Evolutionary conservation across 2,113 vertebrate genomes (phyloP).

Genomic region (Ailurus styani): DNA sequence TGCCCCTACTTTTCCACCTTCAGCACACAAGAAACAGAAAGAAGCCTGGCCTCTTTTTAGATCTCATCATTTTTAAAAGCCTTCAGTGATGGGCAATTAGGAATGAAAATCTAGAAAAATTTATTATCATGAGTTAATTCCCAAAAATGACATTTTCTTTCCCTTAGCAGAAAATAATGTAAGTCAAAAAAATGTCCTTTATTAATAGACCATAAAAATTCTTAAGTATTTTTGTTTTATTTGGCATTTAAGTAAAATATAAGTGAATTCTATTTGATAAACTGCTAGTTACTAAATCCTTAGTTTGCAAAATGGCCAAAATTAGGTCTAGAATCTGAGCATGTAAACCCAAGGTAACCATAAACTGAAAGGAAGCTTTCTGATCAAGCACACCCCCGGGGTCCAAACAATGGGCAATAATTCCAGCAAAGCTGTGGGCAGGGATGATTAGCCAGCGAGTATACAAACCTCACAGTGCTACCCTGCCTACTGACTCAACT

Average conservation of each 20-base stretch:
- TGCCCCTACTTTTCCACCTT: background rate
- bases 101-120: background rate
- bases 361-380: constrained; percentile 44
- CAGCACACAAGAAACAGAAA: background rate
- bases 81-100: background rate
- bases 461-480: constrained; percentile 35
- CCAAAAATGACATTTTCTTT: background rate
- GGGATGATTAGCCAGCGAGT: constrained; percentile 42
- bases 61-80: background rate
- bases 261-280: constrained; percentile 43
- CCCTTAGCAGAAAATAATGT: background rate
- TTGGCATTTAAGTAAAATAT: constrained; percentile 42
- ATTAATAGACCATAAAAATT: constrained; percentile 19
- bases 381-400: background rate
- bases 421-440: constrained; percentile 59
- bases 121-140: constrained; percentile 17
- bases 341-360: constrained; percentile 29
- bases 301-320: constrained; percentile 38
- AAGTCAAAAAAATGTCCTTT: background rate
- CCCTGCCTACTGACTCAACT: constrained; percentile 71
- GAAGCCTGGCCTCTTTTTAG: background rate
- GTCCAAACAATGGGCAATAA: constrained; percentile 45
- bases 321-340: constrained; percentile 4
- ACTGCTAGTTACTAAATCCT: constrained; percentile 34
- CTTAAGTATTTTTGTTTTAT: background rate